phyloP scores from a whole-genome alignment of 2,888 invertebrate genomes.

The Mactromeris polynyma region DNA sequence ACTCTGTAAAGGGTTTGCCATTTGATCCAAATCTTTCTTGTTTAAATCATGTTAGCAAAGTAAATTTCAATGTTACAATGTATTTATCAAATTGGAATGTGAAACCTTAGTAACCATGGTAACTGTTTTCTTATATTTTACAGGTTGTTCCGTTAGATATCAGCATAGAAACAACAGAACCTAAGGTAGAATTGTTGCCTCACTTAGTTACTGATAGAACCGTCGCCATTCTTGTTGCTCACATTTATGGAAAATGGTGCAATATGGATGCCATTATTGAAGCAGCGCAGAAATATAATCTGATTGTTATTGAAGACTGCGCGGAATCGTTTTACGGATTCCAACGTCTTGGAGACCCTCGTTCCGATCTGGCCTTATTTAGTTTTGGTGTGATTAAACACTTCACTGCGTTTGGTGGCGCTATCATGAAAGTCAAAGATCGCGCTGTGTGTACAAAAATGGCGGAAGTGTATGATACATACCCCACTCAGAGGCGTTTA shows the following conservation, averaged over 20 bases:
- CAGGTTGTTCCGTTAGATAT: constrained; percentile 85
- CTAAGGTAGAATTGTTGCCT: constrained; percentile 83
- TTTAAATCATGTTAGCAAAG: no score
- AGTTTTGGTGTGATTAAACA: constrained; percentile 87
- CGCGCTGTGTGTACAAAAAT: constrained; percentile 78
- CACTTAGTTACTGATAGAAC: constrained; percentile 83
- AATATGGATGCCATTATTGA: constrained; percentile 83
- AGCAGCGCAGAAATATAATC: constrained; percentile 78
- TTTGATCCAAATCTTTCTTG: no score
- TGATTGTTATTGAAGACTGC: constrained; percentile 86
- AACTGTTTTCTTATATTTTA: not conserved
- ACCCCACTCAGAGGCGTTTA: constrained; percentile 78
- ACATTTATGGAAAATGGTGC: constrained; percentile 85
- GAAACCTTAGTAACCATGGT: not conserved
- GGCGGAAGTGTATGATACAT: constrained; percentile 75
- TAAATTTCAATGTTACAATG: no score
- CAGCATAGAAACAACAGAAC: constrained; percentile 84
- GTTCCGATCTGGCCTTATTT: constrained; percentile 85
- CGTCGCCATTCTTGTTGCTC: constrained; percentile 86
- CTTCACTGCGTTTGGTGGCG: constrained; percentile 86
- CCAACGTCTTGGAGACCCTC: constrained; percentile 84
- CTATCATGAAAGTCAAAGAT: constrained; percentile 85
- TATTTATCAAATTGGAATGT: no score
- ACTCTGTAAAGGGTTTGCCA: no score
- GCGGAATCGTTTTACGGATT: constrained; percentile 87